Percentiles rank a stretch among this genome's conserved stretches.
Conservation (phyloP, 1,140 invertebrate species). For the Hylyphantes graminicola region DNA sequence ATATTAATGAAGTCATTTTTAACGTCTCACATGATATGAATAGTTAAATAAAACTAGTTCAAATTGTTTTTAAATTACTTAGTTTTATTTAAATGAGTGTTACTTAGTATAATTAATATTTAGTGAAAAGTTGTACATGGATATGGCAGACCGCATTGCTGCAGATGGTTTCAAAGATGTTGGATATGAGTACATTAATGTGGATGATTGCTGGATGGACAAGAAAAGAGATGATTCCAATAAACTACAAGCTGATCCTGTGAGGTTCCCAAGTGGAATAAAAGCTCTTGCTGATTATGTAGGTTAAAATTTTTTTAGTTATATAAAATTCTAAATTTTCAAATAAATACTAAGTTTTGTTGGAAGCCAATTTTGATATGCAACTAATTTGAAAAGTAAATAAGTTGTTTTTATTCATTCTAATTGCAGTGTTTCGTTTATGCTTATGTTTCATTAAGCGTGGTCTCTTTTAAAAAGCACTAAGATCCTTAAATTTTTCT, state of each 20-base stretch:
- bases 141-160: constrained; percentile 90
- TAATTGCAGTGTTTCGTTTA: too few species aligned
- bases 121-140: constrained; percentile 91
- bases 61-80: background rate
- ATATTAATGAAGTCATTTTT: too few species aligned
- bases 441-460: too few species aligned
- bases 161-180: constrained; percentile 87
- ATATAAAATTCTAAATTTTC: too few species aligned
- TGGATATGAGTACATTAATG: constrained; percentile 93
- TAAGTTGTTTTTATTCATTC: too few species aligned
- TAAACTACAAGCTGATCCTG: constrained; percentile 84
- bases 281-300: constrained; percentile 91
- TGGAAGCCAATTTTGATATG: too few species aligned
- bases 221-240: constrained; percentile 80
- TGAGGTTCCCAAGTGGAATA: constrained; percentile 92
- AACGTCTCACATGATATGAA: too few species aligned
- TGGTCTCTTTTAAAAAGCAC: too few species aligned
- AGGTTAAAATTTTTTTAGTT: constrained; percentile 68
- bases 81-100: background rate
- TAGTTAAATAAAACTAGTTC: too few species aligned
- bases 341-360: too few species aligned
- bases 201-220: constrained; percentile 96
- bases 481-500: too few species aligned
- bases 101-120: background rate
- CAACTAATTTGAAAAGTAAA: too few species aligned